Evolutionary conservation across 2,113 vertebrate genomes (phyloP), one percentile per base, ranked within the genome.

Genomic region (Nipponia nippon): DNA sequence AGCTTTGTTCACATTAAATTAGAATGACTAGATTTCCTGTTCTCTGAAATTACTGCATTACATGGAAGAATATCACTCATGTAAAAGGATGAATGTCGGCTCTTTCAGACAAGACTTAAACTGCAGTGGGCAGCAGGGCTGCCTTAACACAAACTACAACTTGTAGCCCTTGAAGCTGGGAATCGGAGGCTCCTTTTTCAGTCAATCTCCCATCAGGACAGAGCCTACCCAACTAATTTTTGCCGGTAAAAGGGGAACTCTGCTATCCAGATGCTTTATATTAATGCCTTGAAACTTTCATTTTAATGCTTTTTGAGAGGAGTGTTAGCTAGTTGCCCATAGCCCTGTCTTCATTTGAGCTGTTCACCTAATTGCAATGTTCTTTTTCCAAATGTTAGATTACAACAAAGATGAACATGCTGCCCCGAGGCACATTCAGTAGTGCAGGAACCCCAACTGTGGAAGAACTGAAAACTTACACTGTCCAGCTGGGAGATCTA

Each of bases 381-480:
- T 71, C 79, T 96, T 95, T 87, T 82, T 83, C 94, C 87, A 80
- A 95, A 93, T 87, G 23, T 80, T 80, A 98, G 98, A 95, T 97
- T 49, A 94, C 95, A 77, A 65, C 96, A 27, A 97, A 97, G 92
- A 94, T 92, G 79, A 98, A 97, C 25, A 2, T 95, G 90, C 76
- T 98, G 72, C 97, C 98, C 97, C 98, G 98, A 96, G 98, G 98
- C 89, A 96, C 90, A 6, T 27, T 96, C 2, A 40, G 97, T 59
- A 85, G 93, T 83, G 97, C 98, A 94, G 98, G 89, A 94, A 94
- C 96, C 80, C 97, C 98, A 86, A 96, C 97, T 59, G 89, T 98
- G 19, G 98, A 98, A 82, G 99, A 99, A 91, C 97, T 99, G 58
- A 98, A 98, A 89, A 95, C 93, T 52, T 98, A 98, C 17, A 97